Evolutionary conservation across 2,113 vertebrate species (phyloP).

Genomic region (Pterocles gutturalis): DNA sequence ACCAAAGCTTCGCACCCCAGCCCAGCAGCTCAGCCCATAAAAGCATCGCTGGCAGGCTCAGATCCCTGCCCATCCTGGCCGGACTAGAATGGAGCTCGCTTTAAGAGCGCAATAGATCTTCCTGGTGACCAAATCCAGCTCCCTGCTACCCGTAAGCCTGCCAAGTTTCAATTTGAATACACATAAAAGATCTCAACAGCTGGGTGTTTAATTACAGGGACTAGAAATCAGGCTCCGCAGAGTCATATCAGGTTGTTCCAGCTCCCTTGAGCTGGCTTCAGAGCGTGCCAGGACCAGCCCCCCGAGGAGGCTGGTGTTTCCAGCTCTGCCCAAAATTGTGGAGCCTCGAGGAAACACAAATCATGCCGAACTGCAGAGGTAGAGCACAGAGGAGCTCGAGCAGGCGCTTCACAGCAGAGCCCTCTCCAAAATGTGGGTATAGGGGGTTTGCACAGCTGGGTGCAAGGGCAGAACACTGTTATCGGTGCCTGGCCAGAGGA

Average conservation of each 20-base stretch:
- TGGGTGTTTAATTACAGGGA: constrained; percentile 38
- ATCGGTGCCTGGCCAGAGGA: background rate
- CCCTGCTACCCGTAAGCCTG: background rate
- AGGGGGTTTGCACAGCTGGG: background rate
- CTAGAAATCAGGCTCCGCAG: background rate
- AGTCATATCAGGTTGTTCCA: constrained; percentile 25
- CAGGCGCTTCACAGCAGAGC: background rate
- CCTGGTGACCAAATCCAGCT: background rate
- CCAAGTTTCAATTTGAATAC: background rate
- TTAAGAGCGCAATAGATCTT: background rate
- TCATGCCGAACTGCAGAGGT: rapidly evolving
- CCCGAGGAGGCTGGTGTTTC: background rate
- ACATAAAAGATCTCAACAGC: constrained; percentile 22
- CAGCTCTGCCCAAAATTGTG: background rate
- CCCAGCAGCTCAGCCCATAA: background rate
- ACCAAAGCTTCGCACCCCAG: background rate
- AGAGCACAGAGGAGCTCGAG: background rate
- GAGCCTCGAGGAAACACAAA: background rate
- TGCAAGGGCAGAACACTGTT: background rate
- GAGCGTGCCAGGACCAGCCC: background rate
- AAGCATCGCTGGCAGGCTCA: background rate
- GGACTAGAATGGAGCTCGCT: background rate
- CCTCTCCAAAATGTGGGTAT: background rate
- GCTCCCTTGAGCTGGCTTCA: background rate
- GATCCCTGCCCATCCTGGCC: background rate